These are phyloP conservation scores for Agrilus biguttatus DNA, from an alignment of 2,888 invertebrate genomes.

Conservation along the genomic window DNA sequence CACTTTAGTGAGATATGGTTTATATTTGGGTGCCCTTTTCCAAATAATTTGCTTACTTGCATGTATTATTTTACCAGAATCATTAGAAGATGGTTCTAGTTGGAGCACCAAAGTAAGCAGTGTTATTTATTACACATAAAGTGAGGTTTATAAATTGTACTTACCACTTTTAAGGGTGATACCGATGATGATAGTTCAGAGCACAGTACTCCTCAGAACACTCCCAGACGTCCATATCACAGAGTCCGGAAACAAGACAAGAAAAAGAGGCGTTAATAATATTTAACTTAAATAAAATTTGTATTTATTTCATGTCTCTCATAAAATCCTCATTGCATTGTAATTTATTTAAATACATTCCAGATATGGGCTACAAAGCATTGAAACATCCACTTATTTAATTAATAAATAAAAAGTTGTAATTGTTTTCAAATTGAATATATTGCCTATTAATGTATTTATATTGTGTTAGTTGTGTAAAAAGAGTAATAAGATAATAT, in stretches of 20 bases:
- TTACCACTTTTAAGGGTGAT: slow-evolving; percentile 33
- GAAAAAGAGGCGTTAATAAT: slow-evolving; percentile 48
- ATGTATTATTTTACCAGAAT: slow-evolving; percentile 62
- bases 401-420: too few relatives aligned
- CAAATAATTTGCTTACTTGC: slow-evolving; percentile 72
- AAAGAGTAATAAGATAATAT: too few relatives aligned
- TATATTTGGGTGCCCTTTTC: slow-evolving; percentile 78
- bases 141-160: slow-evolving; percentile 3
- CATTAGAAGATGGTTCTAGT: slow-evolving; percentile 33
- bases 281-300: too few relatives aligned
- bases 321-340: slow-evolving; percentile 2
- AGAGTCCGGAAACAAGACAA: slow-evolving; percentile 51
- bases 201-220: slow-evolving; percentile 55
- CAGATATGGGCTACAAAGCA: background rate
- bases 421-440: too few relatives aligned
- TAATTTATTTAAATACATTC: slow-evolving; percentile 2
- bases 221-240: slow-evolving; percentile 49
- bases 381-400: too few relatives aligned
- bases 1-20: slow-evolving; percentile 59
- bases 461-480: too few relatives aligned
- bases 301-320: background rate
- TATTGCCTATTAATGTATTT: too few relatives aligned
- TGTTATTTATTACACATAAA: slow-evolving; percentile 1
- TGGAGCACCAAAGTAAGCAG: slow-evolving; percentile 35
- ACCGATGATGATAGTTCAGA: slow-evolving; percentile 62